Conservation (phyloP, 2,888 invertebrate species). For the Podotricha telesiphe region DNA sequence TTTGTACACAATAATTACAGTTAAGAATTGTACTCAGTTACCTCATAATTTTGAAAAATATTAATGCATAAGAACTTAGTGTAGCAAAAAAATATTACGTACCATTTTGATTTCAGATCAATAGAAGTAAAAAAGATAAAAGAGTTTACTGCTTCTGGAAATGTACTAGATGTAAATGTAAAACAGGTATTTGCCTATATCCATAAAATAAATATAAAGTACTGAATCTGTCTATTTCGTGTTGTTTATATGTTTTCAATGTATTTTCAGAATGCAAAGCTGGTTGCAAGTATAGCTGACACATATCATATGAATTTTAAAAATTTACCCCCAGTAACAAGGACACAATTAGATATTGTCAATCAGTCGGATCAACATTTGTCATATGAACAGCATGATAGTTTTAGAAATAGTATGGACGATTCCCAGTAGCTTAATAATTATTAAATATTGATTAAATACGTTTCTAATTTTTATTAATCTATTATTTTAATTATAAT, state of each 20-base stretch:
- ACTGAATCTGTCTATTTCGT: neutral
- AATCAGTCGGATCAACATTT: slow-evolving; percentile 51
- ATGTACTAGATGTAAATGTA: slow-evolving; percentile 64
- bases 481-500: no score
- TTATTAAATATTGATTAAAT: neutral
- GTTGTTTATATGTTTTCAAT: neutral
- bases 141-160: slow-evolving; percentile 60
- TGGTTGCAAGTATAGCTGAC: slow-evolving; percentile 58
- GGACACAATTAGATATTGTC: slow-evolving; percentile 51
- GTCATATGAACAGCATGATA: slow-evolving; percentile 53
- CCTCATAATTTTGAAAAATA: neutral
- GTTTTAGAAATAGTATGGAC: slow-evolving; percentile 57
- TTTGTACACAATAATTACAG: no score
- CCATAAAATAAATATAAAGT: neutral
- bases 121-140: slow-evolving; percentile 67
- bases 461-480: no score
- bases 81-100: no score
- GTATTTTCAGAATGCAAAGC: slow-evolving; percentile 62
- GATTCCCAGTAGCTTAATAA: slow-evolving; percentile 50
- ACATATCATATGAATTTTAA: slow-evolving; percentile 59
- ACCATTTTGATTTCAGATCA: slow-evolving; percentile 55
- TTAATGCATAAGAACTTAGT: no score
- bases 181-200: slow-evolving; percentile 55
- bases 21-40: neutral
- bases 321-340: slow-evolving; percentile 56